Evolutionary conservation across 2,888 invertebrate genomes (phyloP).

Genomic region (Electrophaes corylata): DNA sequence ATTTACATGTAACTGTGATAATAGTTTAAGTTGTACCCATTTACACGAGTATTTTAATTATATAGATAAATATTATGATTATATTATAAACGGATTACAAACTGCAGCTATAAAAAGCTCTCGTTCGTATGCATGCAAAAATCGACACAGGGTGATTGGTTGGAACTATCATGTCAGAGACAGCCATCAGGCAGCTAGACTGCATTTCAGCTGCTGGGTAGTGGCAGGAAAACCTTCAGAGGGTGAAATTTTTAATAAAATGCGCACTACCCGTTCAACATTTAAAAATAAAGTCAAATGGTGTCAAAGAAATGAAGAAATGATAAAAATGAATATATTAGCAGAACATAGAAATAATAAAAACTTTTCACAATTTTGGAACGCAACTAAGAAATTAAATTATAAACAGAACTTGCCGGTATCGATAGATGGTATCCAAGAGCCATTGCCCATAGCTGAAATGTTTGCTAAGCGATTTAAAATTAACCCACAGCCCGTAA

Average conservation of each 20-base stretch:
- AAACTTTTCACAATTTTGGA: too few relatives aligned
- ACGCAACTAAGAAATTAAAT: too few relatives aligned
- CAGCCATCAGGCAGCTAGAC: background rate
- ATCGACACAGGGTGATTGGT: background rate
- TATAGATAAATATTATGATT: background rate
- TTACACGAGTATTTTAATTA: background rate
- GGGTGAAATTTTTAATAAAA: slow-evolving; percentile 10
- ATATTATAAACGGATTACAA: background rate
- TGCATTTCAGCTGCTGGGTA: background rate
- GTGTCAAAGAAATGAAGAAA: background rate
- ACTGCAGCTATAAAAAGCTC: background rate
- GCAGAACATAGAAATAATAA: too few relatives aligned
- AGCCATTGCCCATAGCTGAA: slow-evolving; percentile 5
- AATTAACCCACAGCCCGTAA: background rate
- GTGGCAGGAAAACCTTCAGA: slow-evolving; percentile 6
- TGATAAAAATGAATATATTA: slow-evolving; percentile 13
- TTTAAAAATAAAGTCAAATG: slow-evolving; percentile 18
- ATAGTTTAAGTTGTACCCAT: background rate
- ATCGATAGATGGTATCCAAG: slow-evolving; percentile 6
- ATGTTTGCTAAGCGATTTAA: slow-evolving; percentile 6
- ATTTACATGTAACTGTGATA: background rate
- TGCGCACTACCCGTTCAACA: background rate
- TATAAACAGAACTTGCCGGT: slow-evolving; percentile 12
- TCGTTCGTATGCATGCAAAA: background rate
- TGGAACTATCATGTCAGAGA: background rate